Percentiles rank a stretch among this genome's conserved stretches.
Conservation (phyloP, 2,888 invertebrate genomes). For the Hypolimnas misippus region DNA sequence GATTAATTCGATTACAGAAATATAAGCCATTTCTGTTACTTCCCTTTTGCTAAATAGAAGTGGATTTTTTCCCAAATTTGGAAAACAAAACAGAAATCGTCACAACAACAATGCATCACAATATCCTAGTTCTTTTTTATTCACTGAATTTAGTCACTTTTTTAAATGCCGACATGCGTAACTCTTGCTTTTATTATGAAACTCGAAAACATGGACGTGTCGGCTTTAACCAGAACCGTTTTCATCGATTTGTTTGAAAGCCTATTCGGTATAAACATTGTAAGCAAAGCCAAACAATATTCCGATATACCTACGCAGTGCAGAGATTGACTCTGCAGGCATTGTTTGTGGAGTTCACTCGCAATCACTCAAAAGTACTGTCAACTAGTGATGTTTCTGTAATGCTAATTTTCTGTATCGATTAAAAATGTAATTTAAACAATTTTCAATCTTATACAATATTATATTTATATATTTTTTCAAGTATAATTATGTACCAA, state of each 20-base stretch:
- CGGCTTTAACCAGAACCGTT: constrained; percentile 30
- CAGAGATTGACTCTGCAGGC: constrained; percentile 71
- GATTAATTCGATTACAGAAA: background rate
- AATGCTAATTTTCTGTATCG: background rate
- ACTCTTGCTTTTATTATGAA: constrained; percentile 26
- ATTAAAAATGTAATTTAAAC: background rate
- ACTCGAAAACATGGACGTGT: constrained; percentile 25
- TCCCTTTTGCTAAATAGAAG: background rate
- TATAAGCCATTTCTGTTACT: no score
- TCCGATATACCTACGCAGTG: constrained; percentile 51
- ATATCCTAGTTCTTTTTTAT: constrained; percentile 1
- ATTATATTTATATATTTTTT: no score
- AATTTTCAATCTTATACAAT: no score
- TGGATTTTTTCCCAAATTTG: background rate
- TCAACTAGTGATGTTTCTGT: constrained; percentile 53
- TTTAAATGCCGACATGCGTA: constrained; percentile 18
- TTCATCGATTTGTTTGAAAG: constrained; percentile 34
- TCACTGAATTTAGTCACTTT: constrained; percentile 13
- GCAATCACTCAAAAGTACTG: constrained; percentile 80
- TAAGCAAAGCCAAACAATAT: constrained; percentile 50
- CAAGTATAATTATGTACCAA: no score
- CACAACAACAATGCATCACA: background rate
- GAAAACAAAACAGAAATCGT: background rate
- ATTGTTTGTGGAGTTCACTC: constrained; percentile 76
- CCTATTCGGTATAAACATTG: constrained; percentile 52